Base-by-base conservation (phyloP, 1,140 invertebrate genomes). In the Idris sp. region DNA sequence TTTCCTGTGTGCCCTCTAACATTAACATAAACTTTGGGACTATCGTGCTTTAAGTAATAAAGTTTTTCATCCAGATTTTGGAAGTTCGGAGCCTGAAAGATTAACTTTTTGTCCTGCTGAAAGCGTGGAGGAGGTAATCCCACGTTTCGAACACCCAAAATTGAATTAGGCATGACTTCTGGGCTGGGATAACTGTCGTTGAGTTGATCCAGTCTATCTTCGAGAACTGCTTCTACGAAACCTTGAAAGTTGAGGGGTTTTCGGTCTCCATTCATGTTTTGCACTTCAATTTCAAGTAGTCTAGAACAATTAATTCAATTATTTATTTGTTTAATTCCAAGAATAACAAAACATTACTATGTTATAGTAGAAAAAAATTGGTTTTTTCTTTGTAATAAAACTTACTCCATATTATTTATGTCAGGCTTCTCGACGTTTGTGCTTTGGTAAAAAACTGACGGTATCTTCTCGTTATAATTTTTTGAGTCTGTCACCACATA, bases 401-500 rank as follows among this genome's bases (percentile, higher is more conserved):
- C 35, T 48, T 26, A 82, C 81, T 79, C 81, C 35, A 79, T 78
- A 38, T 77, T 53, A 11, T 79, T 76, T 8, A 79, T 75, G 9
- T 84, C 81, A 0, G 84, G 81, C 31, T 81, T 83, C 31, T 85
- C 84, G 11, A 81, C 78, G 16, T 82, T 83, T 1, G 83, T 80
- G 40, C 61, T 80, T 19, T 81, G 81, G 6, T 77, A 43, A 5
- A 79, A 64, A 0, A 36, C 48, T 40, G 49, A 78, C 64, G 43
- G 80, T 38, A 22, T 76, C 58, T 33, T 83, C 79, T 43, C 71
- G 35, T 75, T 71, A 44, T 78, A 72, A 11, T 33, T 28, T 44
- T 51, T 76, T 5, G 44, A 31, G 16, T 36, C 28, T 4, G 35
- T 49, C 1, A 72, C 48, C 4, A 64, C 28, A 16, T 74, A 78